Conservation (phyloP, 2,888 invertebrate species). For the Agrochola lota region DNA sequence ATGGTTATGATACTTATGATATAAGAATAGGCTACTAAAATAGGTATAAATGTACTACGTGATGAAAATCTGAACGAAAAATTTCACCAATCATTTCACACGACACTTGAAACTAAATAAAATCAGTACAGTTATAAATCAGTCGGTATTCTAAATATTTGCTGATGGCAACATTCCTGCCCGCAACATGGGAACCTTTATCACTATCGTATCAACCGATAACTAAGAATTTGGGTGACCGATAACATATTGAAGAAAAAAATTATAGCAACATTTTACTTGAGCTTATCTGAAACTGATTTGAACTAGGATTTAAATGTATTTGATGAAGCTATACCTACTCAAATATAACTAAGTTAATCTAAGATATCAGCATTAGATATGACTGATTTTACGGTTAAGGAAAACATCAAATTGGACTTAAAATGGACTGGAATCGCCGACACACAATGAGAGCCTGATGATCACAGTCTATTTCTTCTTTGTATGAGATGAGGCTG, state of each 20-base stretch:
- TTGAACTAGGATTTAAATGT: constrained; percentile 36
- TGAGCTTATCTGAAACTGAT: constrained; percentile 30
- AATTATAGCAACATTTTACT: constrained; percentile 38
- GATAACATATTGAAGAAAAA: constrained; percentile 66
- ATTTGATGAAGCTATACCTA: constrained; percentile 25
- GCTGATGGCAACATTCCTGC: constrained; percentile 59
- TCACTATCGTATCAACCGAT: constrained; percentile 62
- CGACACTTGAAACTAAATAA: constrained; percentile 66
- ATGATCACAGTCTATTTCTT: neutral
- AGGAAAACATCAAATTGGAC: neutral
- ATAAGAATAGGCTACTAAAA: neutral
- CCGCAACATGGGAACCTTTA: constrained; percentile 71
- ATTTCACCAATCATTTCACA: constrained; percentile 57
- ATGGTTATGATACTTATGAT: neutral
- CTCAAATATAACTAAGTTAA: constrained; percentile 17
- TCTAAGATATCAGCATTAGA: constrained; percentile 3
- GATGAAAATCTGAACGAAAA: neutral
- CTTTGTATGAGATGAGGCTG: neutral
- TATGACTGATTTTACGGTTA: neutral
- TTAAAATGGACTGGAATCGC: neutral
- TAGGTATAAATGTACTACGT: neutral
- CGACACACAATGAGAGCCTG: neutral
- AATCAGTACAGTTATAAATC: constrained; percentile 68
- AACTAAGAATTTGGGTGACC: constrained; percentile 70
- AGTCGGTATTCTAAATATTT: constrained; percentile 63